Evolutionary conservation across 2,888 invertebrate genomes (phyloP), one percentile per base, ranked within the genome.

Genomic region (Ochropleura leucogaster): DNA sequence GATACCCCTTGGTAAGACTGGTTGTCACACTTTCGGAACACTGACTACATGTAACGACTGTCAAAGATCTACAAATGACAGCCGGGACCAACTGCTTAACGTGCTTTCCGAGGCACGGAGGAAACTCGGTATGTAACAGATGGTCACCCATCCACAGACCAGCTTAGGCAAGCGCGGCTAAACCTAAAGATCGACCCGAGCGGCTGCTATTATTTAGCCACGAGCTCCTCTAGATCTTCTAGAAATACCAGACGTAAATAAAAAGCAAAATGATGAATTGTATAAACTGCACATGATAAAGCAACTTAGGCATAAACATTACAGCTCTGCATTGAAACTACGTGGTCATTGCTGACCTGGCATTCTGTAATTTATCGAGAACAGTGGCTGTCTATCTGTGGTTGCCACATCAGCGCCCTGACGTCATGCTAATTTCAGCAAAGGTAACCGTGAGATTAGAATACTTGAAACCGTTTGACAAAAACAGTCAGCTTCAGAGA

Each of bases 301-400:
- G 44, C n/a, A 53, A 30, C 71, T 30, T 71, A n/a, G 16, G 30
- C 30, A 16, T n/a, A 71, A 72, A 71, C 40, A 46, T 51, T 72
- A 44, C 18, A 72, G 44, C 10, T 7, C 10, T 72, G 44, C 5
- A 30, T 71, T 51, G 3, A 30, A 14, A 51, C 4, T 6, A 51
- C 47, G n/a, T 46, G 10, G 16, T 40, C 16, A 44, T 5, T 30
- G 10, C 44, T 30, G 44, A 53, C 5, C 8, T 12, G 44, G 30
- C 44, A 57, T 30, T 57, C 30, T 16, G 1, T 16, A 16, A 8
- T 16, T 57, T 57, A 30, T 30, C 14, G 30, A 30, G 7, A 14
- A 30, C 14, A 14, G 14, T 57, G 1, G 14, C 30, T 57, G 8
- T 30, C 1, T 57, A 30, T 16, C 2, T 5, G 14, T 30, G 20